Evolutionary conservation across 2,888 invertebrate genomes (phyloP).

Genomic region (Harpagoxenus sublaevis): DNA sequence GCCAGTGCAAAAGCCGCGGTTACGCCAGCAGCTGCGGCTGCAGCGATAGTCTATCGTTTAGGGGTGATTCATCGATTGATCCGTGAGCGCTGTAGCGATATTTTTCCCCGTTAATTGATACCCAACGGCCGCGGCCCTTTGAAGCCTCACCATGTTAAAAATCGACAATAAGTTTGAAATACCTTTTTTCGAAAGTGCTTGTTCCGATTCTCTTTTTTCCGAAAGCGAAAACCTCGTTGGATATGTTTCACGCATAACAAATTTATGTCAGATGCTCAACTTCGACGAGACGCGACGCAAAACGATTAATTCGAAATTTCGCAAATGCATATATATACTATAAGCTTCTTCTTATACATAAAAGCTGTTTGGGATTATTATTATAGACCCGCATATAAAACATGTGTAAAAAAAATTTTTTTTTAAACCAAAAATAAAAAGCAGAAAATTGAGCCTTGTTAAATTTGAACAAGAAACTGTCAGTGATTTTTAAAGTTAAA

Average conservation of each 20-base stretch:
- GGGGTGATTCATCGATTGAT: conserved; percentile 55
- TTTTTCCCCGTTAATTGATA: conserved; percentile 44
- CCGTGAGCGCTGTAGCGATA: not conserved
- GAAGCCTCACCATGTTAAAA: not conserved
- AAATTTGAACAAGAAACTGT: not conserved
- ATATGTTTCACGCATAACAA: conserved; percentile 1
- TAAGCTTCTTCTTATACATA: not conserved
- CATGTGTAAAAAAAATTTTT: not conserved
- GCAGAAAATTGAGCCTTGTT: not conserved
- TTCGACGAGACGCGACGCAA: not conserved
- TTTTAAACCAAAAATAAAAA: not conserved
- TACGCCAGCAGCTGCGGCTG: conserved; percentile 17
- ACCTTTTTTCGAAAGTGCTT: not conserved
- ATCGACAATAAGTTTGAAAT: not conserved
- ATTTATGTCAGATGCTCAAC: not conserved
- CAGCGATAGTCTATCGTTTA: conserved; percentile 46
- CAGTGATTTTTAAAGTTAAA: not conserved
- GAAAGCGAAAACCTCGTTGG: not conserved
- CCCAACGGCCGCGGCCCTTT: not conserved
- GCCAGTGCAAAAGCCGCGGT: conserved; percentile 16
- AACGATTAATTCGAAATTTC: not conserved
- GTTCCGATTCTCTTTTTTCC: not conserved
- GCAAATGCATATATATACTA: not conserved
- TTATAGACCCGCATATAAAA: not conserved
- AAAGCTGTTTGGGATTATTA: not conserved